Conservation (phyloP, 2,797 vertebrate genomes). For the Acanthornis magna region DNA sequence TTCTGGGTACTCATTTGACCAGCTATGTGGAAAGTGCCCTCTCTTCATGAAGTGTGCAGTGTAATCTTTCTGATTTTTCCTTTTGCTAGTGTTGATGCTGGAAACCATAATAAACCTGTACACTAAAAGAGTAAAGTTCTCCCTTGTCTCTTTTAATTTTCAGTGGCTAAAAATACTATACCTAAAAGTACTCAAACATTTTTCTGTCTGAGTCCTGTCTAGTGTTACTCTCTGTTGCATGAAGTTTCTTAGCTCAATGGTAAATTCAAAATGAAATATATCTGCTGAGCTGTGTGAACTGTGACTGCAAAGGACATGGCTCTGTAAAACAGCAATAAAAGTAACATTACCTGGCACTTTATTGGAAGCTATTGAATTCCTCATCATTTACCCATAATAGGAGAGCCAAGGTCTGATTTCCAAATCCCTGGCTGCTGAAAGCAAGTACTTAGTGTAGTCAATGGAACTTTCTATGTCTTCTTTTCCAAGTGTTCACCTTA, state of each 20-base stretch:
- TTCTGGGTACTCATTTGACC: background rate
- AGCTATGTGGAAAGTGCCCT: background rate
- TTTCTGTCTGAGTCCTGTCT: background rate
- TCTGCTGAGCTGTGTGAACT: background rate
- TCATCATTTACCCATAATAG: background rate
- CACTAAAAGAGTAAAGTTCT: background rate
- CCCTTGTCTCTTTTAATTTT: background rate
- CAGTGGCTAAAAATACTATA: background rate
- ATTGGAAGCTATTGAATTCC: background rate
- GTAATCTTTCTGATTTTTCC: background rate
- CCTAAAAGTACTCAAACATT: background rate
- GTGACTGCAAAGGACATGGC: background rate
- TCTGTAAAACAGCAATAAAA: background rate
- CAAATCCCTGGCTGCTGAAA: background rate
- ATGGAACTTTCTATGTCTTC: background rate
- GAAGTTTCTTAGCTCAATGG: background rate
- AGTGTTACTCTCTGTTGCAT: background rate
- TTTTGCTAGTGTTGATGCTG: background rate
- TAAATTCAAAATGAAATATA: background rate
- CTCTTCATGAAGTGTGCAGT: background rate
- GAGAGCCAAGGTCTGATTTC: background rate
- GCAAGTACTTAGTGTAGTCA: background rate
- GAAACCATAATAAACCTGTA: background rate
- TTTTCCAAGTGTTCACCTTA: background rate
- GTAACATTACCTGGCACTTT: background rate